These are phyloP conservation scores for Ornithoptera priamus DNA, from an alignment of 2,888 invertebrate genomes.

Conservation along the genomic window DNA sequence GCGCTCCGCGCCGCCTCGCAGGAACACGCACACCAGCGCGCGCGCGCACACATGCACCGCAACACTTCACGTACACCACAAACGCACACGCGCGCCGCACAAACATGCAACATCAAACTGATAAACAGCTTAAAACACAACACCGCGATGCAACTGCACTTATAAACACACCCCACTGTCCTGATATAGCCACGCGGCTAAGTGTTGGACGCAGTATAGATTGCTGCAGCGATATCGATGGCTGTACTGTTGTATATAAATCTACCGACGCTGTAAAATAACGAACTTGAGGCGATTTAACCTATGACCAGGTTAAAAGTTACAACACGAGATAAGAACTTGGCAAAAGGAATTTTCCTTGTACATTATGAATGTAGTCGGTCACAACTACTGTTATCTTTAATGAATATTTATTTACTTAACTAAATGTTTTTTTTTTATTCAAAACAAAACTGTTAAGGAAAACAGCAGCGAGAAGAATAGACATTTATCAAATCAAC, in stretches of 20 bases:
- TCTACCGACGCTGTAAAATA: conserved; percentile 11
- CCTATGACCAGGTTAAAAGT: conserved; percentile 28
- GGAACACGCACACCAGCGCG: conserved; percentile 58
- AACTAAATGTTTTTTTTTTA: background rate
- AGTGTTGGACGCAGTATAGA: conserved; percentile 25
- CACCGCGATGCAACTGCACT: conserved; percentile 68
- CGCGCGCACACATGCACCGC: conserved; percentile 47
- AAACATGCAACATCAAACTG: conserved; percentile 56
- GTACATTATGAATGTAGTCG: conserved; percentile 17
- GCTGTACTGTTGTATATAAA: conserved; percentile 12
- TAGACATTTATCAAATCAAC: background rate
- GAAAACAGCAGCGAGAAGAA: background rate
- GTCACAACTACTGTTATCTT: conserved; percentile 22
- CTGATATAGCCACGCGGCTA: conserved; percentile 29
- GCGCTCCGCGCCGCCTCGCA: conserved; percentile 55
- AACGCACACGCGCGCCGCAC: conserved; percentile 37
- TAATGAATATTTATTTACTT: conserved; percentile 21
- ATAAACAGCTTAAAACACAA: conserved; percentile 74
- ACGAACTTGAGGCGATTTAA: conserved; percentile 36
- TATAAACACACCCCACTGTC: conserved; percentile 46
- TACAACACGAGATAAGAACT: conserved; percentile 24
- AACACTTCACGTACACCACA: conserved; percentile 40
- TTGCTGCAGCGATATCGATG: conserved; percentile 20
- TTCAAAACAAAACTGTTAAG: background rate
- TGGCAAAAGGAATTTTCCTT: conserved; percentile 26